Evolutionary conservation across 2,797 vertebrate species (phyloP), one percentile per base, ranked within the genome.

Genomic region (Gouania willdenowi): DNA sequence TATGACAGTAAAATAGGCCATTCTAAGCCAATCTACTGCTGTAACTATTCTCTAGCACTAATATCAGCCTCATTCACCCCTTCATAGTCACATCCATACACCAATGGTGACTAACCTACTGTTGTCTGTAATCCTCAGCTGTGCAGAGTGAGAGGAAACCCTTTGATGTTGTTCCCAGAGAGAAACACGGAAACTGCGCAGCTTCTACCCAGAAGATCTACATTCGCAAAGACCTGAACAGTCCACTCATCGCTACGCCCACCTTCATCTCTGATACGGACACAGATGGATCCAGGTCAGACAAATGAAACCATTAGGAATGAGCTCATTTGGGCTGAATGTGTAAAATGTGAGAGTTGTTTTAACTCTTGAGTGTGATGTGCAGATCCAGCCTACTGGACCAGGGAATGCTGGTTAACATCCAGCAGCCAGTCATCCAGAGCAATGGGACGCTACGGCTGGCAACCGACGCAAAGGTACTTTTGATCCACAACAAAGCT

Each of bases 201-300:
- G 95, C 95, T 53, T 99, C 96, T 25, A 98, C 94, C 10, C 94
- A 99, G 52, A 99, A 98, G 70, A 99, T 99, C 78, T 99, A 99
- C 66, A 98, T 99, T 68, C 90, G 96, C 27, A 99, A 99, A 69
- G 95, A 99, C 67, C 83, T 98, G 14, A 88, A 94, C 69, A 98
- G 95, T 55, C 95, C 96, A 3, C 89, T 97, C 26, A 98, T 97
- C 42, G 95, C 95, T 72, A 98, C 94, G 1, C 95, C 96, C 11
- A 98, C 96, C 0, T 99, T 99, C 75, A 93, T 99, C 52, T 92
- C 95, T 3, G 94, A 97, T 34, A 93, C 93, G 66, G 95, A 97
- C 56, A 95, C 93, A 53, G 94, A 98, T 37, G 90, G 91, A 46
- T 75, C 91, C 2, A 93, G 94, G 95, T 98, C 65, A 84, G 75